phyloP scores from a whole-genome alignment of 2,113 vertebrate species.

The Burhinus oedicnemus region DNA sequence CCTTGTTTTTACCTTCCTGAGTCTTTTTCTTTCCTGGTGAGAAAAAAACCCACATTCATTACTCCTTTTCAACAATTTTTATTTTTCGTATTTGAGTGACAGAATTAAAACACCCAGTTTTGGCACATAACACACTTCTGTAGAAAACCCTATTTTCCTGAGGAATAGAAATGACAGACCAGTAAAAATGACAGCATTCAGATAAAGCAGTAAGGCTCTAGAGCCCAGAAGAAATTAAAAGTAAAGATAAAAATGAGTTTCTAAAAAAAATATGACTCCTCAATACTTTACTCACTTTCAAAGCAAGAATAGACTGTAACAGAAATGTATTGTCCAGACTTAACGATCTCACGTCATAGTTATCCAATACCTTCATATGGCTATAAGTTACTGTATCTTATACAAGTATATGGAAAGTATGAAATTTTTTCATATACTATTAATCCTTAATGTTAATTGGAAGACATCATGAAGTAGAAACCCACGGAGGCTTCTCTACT shows the following conservation, averaged over 20 bases:
- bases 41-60: not conserved
- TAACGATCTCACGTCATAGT: not conserved
- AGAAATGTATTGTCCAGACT: not conserved
- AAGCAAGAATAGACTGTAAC: not conserved
- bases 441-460: not conserved
- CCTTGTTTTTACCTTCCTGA: constrained; percentile 78
- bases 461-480: not conserved
- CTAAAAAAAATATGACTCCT: not conserved
- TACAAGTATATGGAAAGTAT: not conserved
- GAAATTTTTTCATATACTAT: not conserved
- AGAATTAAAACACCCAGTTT: not conserved
- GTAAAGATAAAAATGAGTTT: not conserved
- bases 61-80: not conserved
- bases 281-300: not conserved
- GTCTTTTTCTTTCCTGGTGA: constrained; percentile 79
- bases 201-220: not conserved
- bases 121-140: not conserved
- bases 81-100: not conserved
- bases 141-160: not conserved
- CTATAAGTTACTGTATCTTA: not conserved
- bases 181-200: not conserved
- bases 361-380: not conserved
- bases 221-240: not conserved
- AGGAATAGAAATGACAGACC: not conserved
- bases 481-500: not conserved